A percentile compares a stretch with the other conserved stretches of the same genome.
phyloP scores from a whole-genome alignment of 1,140 invertebrate species.

The Drosophila eugracilis region DNA sequence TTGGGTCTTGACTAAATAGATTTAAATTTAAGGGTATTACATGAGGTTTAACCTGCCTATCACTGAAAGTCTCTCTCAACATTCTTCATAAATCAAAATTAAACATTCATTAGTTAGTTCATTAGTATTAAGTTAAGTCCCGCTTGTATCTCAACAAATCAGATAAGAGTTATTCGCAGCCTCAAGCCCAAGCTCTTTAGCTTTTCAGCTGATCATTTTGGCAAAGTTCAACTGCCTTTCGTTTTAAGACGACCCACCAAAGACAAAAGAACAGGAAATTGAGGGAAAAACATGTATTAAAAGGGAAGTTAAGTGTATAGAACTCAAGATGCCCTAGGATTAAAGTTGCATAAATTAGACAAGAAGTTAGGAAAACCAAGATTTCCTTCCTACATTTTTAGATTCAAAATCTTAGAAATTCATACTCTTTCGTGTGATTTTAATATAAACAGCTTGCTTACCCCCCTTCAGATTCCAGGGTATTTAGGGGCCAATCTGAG shows the following conservation, averaged over 20 bases:
- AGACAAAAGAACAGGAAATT: slow-evolving; percentile 44
- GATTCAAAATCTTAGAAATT: background rate
- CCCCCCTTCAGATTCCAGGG: slow-evolving; percentile 3
- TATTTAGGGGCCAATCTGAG: slow-evolving; percentile 36
- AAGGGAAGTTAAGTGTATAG: background rate
- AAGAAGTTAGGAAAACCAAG: too few relatives aligned
- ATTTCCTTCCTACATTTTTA: too few relatives aligned
- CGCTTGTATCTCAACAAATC: slow-evolving; percentile 19
- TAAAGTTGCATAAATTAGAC: too few relatives aligned
- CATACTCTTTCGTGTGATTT: background rate
- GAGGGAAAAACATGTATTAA: slow-evolving; percentile 21
- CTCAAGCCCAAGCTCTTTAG: slow-evolving; percentile 17
- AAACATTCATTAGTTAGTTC: slow-evolving; percentile 16
- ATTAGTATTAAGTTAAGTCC: slow-evolving; percentile 9
- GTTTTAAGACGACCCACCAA: slow-evolving; percentile 55
- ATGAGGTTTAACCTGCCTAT: too few relatives aligned
- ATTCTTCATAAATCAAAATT: slow-evolving; percentile 16
- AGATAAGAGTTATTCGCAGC: slow-evolving; percentile 40
- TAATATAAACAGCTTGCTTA: background rate
- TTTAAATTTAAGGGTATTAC: too few relatives aligned
- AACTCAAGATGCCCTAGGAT: background rate
- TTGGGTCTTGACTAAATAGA: background rate
- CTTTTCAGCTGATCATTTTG: slow-evolving; percentile 31
- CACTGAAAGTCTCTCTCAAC: background rate
- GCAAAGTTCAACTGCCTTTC: slow-evolving; percentile 58